Base-by-base conservation (phyloP, 2,113 vertebrate genomes). In the Brachionichthys hirsutus region DNA sequence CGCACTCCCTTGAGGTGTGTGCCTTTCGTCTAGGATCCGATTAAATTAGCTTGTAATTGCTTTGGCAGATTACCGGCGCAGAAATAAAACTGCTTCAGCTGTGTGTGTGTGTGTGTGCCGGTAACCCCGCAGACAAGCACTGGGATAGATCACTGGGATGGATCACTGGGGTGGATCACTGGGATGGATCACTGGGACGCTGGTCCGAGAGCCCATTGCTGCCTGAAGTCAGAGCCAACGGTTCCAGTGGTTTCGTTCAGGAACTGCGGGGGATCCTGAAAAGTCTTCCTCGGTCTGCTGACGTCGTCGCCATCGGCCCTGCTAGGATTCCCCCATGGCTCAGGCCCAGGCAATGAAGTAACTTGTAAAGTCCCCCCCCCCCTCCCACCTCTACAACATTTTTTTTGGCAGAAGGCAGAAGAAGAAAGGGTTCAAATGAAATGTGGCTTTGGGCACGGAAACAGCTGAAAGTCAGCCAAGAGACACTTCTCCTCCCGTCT, bases 381-480 rank as follows among this genome's bases (percentile, higher is more conserved):
- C 24, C 4, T 30, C 24, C 24, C 8, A 30, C 24, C 24, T 8
- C 24, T 8, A 30, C 24, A 30, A 49, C 40, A 53, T 54, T 80
- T 88, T 80, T 88, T 87, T 85, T 88, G 87, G 86, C 87, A 87
- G 78, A 59, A 81, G 61, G 42, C 77, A 52, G 81, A 51, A 64
- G 52, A 61, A 70, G 59, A 56, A 59, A 16, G 78, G 54, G 51
- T 70, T 38, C 49, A 74, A 73, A 20, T 68, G 75, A 83, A 77
- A 79, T 71, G 81, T 83, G 70, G 70, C 70, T 80, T 89, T 87
- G 90, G 87, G 88, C 89, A 89, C 62, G 70, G 52, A 60, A 79
- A 64, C 87, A 88, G 82, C 60, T 92, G 89, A 91, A 79, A 65
- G 45, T 8, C 3, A 53, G 88, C 89, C 89, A 91, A 91, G 62